phyloP scores from a whole-genome alignment of 2,113 vertebrate genomes.

The Lanius collurio region DNA sequence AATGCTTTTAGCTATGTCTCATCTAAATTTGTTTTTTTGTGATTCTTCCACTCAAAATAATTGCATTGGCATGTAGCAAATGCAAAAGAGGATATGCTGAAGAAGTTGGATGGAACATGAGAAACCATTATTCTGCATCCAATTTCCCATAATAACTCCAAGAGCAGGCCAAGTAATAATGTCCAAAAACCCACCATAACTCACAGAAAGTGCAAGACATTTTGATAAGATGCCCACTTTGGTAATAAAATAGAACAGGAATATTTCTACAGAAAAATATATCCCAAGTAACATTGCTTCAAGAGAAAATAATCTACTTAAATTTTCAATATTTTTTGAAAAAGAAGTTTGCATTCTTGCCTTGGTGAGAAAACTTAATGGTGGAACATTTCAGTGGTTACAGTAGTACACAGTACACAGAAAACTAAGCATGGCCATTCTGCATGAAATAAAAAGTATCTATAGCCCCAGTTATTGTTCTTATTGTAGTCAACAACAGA shows the following conservation, averaged over 20 bases:
- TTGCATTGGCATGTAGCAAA: slow-evolving; percentile 6
- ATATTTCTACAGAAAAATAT: not conserved
- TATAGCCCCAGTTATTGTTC: not conserved
- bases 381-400: not conserved
- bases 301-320: not conserved
- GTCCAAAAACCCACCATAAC: not conserved
- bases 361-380: not conserved
- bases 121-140: not conserved
- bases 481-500: not conserved
- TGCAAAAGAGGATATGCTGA: not conserved
- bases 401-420: not conserved
- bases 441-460: not conserved
- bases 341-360: not conserved
- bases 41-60: slow-evolving; percentile 9
- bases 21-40: not conserved
- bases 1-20: not conserved
- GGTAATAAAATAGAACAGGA: not conserved
- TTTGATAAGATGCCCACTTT: not conserved
- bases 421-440: not conserved
- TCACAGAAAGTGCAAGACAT: not conserved
- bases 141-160: not conserved
- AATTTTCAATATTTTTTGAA: not conserved
- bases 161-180: not conserved
- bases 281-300: not conserved
- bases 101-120: not conserved